Conservation (phyloP, 2,113 vertebrate genomes). For the Poicephalus gulielmi region DNA sequence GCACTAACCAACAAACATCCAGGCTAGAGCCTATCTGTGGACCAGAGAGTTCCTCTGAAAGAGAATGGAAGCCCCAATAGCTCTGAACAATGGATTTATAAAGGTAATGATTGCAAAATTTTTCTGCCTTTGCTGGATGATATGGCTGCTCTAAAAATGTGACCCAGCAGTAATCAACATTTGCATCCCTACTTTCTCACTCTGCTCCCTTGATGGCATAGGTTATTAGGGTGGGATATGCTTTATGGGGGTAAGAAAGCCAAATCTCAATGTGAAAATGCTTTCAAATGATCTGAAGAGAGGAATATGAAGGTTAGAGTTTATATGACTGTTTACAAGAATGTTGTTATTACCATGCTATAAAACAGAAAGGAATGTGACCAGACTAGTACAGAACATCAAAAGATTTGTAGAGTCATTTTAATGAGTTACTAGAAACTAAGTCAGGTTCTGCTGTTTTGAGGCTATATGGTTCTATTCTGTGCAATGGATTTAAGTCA, state of each 20-base stretch:
- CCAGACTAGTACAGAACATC: constrained; percentile 62
- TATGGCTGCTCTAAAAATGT: background rate
- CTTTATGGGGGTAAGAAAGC: constrained; percentile 6
- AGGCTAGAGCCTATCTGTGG: background rate
- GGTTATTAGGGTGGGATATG: background rate
- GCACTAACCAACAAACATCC: background rate
- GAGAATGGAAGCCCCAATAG: background rate
- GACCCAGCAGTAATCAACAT: background rate
- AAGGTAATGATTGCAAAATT: background rate
- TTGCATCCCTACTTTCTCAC: background rate
- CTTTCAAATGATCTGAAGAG: constrained; percentile 28
- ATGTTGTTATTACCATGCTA: constrained; percentile 61
- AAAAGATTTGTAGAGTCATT: constrained; percentile 62
- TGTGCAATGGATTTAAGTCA: constrained; percentile 51
- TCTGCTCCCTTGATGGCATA: background rate
- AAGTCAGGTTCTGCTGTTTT: constrained; percentile 53
- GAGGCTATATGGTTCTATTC: constrained; percentile 10
- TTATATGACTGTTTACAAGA: constrained; percentile 69
- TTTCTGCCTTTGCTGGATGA: background rate
- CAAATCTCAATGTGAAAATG: constrained; percentile 37
- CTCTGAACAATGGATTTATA: background rate
- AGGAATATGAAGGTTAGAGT: constrained; percentile 52
- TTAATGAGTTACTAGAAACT: constrained; percentile 68
- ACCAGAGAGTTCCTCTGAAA: background rate
- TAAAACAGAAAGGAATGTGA: constrained; percentile 67